Conservation (phyloP, 2,888 invertebrate species). For the Drosophila vallismaia region DNA sequence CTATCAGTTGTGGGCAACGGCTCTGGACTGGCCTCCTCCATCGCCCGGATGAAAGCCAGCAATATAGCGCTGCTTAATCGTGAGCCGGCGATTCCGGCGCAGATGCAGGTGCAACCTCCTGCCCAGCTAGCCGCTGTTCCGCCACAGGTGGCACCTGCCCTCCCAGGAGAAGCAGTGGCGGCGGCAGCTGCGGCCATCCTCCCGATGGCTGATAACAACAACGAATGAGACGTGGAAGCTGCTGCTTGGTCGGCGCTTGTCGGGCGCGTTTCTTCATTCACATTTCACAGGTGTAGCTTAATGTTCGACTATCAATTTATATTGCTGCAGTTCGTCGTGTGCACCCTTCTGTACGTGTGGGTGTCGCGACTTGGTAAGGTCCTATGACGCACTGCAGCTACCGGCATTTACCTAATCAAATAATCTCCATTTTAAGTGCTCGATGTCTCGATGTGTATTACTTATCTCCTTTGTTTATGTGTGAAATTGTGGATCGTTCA, state of each 20-base stretch:
- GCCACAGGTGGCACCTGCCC: conserved; percentile 17
- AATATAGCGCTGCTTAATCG: conserved; percentile 87
- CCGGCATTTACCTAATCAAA: conserved; percentile 67
- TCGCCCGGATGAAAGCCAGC: conserved; percentile 86
- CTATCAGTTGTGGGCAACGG: conserved; percentile 84
- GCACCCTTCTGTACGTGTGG: conserved; percentile 66
- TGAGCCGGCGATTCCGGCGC: conserved; percentile 51
- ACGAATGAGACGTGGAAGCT: conserved; percentile 82
- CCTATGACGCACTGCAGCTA: conserved; percentile 51
- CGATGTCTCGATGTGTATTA: conserved; percentile 68
- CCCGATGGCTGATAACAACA: conserved; percentile 59
- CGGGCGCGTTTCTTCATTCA: conserved; percentile 77
- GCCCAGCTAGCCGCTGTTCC: conserved; percentile 38
- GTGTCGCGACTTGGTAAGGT: conserved; percentile 49
- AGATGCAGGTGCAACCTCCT: conserved; percentile 30
- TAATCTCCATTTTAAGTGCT: conserved; percentile 70
- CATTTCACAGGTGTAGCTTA: conserved; percentile 67
- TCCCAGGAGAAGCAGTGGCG: conserved; percentile 13
- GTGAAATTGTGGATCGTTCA: conserved; percentile 14
- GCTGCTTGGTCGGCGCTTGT: conserved; percentile 73
- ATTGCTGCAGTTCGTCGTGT: conserved; percentile 71
- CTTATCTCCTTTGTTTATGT: neutral
- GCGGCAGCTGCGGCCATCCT: conserved; percentile 17
- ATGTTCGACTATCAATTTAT: conserved; percentile 73
- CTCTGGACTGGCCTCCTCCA: conserved; percentile 81